These are phyloP conservation scores for Drosophila virilis DNA, from an alignment of 1,140 invertebrate genomes.

Conservation along the genomic window DNA sequence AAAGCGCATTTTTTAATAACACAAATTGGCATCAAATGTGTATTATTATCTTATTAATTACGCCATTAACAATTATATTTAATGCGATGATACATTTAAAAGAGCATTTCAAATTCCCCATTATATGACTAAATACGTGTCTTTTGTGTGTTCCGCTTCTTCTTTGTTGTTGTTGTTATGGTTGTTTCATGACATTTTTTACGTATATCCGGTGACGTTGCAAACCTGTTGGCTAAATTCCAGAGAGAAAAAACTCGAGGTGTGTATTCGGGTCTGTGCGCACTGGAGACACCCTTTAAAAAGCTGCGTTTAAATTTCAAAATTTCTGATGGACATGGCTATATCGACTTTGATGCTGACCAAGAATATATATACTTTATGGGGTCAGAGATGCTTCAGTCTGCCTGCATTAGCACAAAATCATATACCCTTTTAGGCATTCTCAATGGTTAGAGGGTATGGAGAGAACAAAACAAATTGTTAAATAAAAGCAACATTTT, in stretches of 20 bases:
- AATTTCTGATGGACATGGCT: no score
- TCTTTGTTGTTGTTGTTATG: slow-evolving; percentile 20
- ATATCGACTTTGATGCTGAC: no score
- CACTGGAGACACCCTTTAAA: no score
- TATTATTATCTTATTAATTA: neutral
- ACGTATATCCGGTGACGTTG: slow-evolving; percentile 42
- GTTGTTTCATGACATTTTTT: slow-evolving; percentile 11
- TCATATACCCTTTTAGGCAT: no score
- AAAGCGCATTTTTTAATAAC: neutral
- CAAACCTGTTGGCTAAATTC: slow-evolving; percentile 44
- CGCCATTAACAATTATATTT: neutral
- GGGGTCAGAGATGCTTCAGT: no score
- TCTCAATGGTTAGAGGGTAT: no score
- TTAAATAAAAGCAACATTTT: slow-evolving; percentile 34
- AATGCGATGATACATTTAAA: slow-evolving; percentile 3
- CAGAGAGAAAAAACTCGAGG: slow-evolving; percentile 6
- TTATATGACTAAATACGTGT: slow-evolving; percentile 1
- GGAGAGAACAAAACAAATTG: no score
- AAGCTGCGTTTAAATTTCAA: no score
- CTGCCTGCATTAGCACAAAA: no score
- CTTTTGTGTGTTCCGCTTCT: slow-evolving; percentile 36
- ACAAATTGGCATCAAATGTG: neutral
- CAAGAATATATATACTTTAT: no score
- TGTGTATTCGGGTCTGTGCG: no score
- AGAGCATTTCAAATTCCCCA: slow-evolving; percentile 34